Conservation (phyloP, 2,797 vertebrate genomes). For the Sebastes goodei region DNA sequence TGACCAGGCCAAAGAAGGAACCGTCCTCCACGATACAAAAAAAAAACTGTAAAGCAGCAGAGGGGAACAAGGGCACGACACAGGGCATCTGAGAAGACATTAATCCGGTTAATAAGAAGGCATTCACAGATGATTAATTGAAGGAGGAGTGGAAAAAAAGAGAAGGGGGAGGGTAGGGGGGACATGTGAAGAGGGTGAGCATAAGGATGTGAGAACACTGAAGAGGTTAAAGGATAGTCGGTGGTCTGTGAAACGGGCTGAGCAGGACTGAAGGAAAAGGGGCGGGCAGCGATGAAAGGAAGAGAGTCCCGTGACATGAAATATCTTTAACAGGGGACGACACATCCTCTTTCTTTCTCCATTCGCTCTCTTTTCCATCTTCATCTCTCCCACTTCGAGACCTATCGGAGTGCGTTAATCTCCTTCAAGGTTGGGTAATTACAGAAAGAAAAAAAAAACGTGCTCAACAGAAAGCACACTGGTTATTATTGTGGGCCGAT, state of each 20-base stretch:
- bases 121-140: slow-evolving; percentile 48
- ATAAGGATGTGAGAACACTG: slow-evolving; percentile 18
- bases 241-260: slow-evolving; percentile 25
- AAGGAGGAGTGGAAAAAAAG: slow-evolving; percentile 16
- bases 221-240: slow-evolving; percentile 41
- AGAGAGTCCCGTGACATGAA: slow-evolving; percentile 49
- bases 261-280: slow-evolving; percentile 22
- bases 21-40: not conserved
- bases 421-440: slow-evolving; percentile 74
- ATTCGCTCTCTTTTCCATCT: slow-evolving; percentile 16
- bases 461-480: slow-evolving; percentile 51
- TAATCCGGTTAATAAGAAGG: slow-evolving; percentile 46
- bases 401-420: slow-evolving; percentile 60
- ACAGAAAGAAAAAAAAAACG: slow-evolving; percentile 24
- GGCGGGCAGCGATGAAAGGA: slow-evolving; percentile 30
- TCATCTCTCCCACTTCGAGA: slow-evolving; percentile 35
- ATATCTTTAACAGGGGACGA: slow-evolving; percentile 56
- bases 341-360: slow-evolving; percentile 45
- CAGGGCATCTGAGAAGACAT: slow-evolving; percentile 32
- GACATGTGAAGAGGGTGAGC: not conserved
- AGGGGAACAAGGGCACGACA: slow-evolving; percentile 31
- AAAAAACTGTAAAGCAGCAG: slow-evolving; percentile 16
- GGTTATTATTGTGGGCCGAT: slow-evolving; percentile 47
- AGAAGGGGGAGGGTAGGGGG: not conserved
- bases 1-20: slow-evolving; percentile 5